A percentile compares a stretch with the other conserved stretches of the same genome.
These are phyloP conservation scores for Acleris laterana DNA, from an alignment of 2,888 invertebrate genomes.

Conservation along the genomic window DNA sequence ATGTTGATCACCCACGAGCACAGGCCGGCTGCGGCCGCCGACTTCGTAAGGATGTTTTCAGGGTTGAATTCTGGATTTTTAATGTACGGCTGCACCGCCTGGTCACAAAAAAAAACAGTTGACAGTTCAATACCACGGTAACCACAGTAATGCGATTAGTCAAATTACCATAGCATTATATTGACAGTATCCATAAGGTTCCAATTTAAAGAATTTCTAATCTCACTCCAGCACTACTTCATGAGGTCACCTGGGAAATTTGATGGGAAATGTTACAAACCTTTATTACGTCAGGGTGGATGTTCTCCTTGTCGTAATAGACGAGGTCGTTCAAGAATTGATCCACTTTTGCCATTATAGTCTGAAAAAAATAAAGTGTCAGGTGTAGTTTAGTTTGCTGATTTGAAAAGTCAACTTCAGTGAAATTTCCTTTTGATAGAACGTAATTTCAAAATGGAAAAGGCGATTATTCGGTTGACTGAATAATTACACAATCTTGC, in stretches of 20 bases:
- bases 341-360: slow-evolving; percentile 95
- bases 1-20: slow-evolving; percentile 98
- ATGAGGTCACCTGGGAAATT: not conserved
- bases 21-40: slow-evolving; percentile 95
- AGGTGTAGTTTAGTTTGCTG: too few species aligned
- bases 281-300: slow-evolving; percentile 93
- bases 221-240: not conserved
- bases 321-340: slow-evolving; percentile 92
- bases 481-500: too few species aligned
- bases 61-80: slow-evolving; percentile 92
- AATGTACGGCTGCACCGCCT: slow-evolving; percentile 84
- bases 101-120: slow-evolving; percentile 2
- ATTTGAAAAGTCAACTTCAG: too few species aligned
- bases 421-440: too few species aligned
- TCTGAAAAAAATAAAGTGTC: slow-evolving; percentile 53
- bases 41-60: slow-evolving; percentile 93
- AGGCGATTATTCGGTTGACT: too few species aligned
- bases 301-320: slow-evolving; percentile 96
- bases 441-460: too few species aligned
- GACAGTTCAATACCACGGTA: not conserved
- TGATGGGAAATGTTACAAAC: slow-evolving; percentile 65
- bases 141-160: too few species aligned
- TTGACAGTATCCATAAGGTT: too few species aligned
- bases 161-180: too few species aligned
- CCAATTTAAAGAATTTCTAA: too few species aligned